Base-by-base conservation (phyloP, 2,888 invertebrate genomes). In the Hydropsyche betteni region DNA sequence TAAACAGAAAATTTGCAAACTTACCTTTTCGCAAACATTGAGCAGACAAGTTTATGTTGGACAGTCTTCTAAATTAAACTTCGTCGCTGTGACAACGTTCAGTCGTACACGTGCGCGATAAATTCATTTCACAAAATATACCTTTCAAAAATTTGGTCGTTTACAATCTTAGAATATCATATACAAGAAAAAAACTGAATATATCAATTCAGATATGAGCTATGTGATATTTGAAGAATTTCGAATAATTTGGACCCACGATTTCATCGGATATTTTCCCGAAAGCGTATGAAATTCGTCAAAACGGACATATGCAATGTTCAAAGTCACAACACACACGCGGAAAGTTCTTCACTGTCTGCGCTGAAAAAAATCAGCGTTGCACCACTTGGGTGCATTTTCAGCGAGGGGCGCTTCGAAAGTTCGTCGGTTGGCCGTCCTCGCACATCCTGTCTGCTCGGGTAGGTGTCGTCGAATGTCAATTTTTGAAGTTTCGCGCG, bases 191-290 rank as follows among this genome's bases (percentile, higher is more conserved):
- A 12, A n/a, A 14, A 53, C 24, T 2, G 24, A 24, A 24, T 24
- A 24, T 24, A 24, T 24, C 24, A 24, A 24, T 24, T 24, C 24
- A 24, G 24, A 24, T 24, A 24, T 53, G 53, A 53, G 14, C 12
- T 14, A 14, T 53, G 8, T 6, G 58, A 16, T 4, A 0, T 4
- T 58, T 16, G 0, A 24, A 53, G 5, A 16, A 16, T 14, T 58
- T 58, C 14, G 16, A 6, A 58, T 16, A 64, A 34, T 64, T 64
- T 64, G 64, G 64, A 64, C 64, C 64, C 64, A 36, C 24, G 34
- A 33, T 58, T 14, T 53, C 12, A 61, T 61, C 16, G n/a, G 16
- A 33, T 61, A 55, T 55, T 14, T 61, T 61, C 10, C 10, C 61
- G 24, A 5, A 24, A 24, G 24, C 24, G 2, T 24, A 24, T 2